Conservation (phyloP, 1,140 invertebrate species). For the Orius laevigatus region DNA sequence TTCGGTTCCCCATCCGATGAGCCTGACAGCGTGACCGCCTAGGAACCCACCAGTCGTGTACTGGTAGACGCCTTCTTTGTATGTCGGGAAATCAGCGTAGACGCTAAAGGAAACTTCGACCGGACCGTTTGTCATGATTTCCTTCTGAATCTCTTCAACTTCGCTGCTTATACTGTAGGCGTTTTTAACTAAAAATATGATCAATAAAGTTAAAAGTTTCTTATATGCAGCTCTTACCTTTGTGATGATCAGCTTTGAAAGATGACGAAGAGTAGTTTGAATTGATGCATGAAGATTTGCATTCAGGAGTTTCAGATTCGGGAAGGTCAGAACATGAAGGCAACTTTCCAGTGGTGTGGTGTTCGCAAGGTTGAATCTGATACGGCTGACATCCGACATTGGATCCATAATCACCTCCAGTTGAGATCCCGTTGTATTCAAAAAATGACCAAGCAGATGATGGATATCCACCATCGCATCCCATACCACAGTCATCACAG, state of each 20-base stretch:
- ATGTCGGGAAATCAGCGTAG: slow-evolving; percentile 46
- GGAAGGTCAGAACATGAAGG: slow-evolving; percentile 35
- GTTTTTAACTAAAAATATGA: slow-evolving; percentile 32
- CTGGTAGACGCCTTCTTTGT: slow-evolving; percentile 68
- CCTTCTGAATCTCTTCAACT: slow-evolving; percentile 55
- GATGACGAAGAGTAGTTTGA: background rate
- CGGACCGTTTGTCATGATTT: slow-evolving; percentile 73
- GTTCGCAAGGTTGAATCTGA: slow-evolving; percentile 66
- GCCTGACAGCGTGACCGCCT: slow-evolving; percentile 77
- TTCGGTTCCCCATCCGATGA: slow-evolving; percentile 54
- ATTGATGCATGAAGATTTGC: slow-evolving; percentile 12
- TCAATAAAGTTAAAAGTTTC: too few relatives aligned
- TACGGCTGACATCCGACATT: slow-evolving; percentile 65
- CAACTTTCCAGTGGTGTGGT: slow-evolving; percentile 61
- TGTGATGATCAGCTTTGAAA: slow-evolving; percentile 11
- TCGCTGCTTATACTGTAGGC: slow-evolving; percentile 49
- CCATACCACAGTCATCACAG: slow-evolving; percentile 43
- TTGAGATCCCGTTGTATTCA: slow-evolving; percentile 33
- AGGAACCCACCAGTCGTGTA: slow-evolving; percentile 52
- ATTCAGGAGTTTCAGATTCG: slow-evolving; percentile 9
- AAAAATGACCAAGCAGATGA: slow-evolving; percentile 40
- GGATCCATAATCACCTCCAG: slow-evolving; percentile 41
- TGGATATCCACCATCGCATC: slow-evolving; percentile 45
- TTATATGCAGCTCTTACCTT: slow-evolving; percentile 13
- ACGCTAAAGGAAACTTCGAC: slow-evolving; percentile 64